Base-by-base conservation (phyloP, 2,797 vertebrate genomes). In the Danio tinwini region DNA sequence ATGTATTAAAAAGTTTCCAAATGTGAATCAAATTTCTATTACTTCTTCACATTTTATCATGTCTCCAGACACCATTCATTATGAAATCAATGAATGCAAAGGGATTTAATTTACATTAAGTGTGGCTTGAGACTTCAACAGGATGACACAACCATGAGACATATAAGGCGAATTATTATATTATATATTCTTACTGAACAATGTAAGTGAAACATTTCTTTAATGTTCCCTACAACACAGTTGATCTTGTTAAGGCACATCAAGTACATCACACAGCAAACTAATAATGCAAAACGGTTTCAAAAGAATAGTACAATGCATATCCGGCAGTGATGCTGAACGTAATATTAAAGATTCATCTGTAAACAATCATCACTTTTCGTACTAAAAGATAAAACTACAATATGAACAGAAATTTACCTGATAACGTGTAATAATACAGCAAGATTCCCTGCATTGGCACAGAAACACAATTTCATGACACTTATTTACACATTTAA, bases 231-330 rank as follows among this genome's bases (percentile, higher is more conserved):
- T 1, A 29, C 29, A 29, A 29, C 29, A 29, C 3, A 7, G 1
- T 8, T 49, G 1, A 6, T 40, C 5, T 45, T 76, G 7, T 16
- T 69, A 69, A 78, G 75, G 75, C 75, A 78, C 14, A 7, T 40
- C 10, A 11, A 58, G 52, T 13, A 49, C 9, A 58, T 37, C 7
- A 76, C 5, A 75, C 37, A n/a, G 29, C 29, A 29, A 29, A 45
- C 19, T 6, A 0, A 76, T 8, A 29, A 75, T 7, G 3, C 40
- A 61, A 47, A 29, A 45, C 19, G 5, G 1, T 40, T 45, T 47
- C 3, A 61, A 39, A 17, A 64, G 19, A 19, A 52, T 7, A 14
- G 12, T 9, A 5, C 1, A 37, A 40, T 21, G 29, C 47, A 75
- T 74, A 55, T 53, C 40, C 0, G 3, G 7, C 52, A 77, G 64